Evolutionary conservation across 2,797 vertebrate genomes (phyloP).

Genomic region (Synanceia verrucosa): DNA sequence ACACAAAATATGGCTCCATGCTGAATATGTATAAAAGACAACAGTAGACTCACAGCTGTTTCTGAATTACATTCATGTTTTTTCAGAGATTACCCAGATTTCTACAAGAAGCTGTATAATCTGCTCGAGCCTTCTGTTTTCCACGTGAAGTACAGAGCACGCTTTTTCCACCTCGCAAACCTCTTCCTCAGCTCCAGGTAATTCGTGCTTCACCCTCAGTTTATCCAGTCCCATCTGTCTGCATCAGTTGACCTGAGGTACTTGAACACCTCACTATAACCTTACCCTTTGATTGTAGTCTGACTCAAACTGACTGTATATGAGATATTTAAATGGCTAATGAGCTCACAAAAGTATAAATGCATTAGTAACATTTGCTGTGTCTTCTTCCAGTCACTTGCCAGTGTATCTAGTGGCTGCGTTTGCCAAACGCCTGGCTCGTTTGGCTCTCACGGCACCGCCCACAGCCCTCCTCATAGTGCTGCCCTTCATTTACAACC

Average conservation of each 20-base stretch:
- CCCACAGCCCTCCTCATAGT: conserved; percentile 89
- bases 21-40: not conserved
- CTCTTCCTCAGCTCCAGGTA: conserved; percentile 96
- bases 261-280: not conserved
- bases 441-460: conserved; percentile 90
- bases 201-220: not conserved
- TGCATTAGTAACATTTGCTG: not conserved
- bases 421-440: conserved; percentile 91
- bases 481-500: conserved; percentile 94
- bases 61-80: not conserved
- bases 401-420: conserved; percentile 94
- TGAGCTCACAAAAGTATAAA: not conserved
- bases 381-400: conserved; percentile 84
- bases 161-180: conserved; percentile 92
- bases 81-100: conserved; percentile 95
- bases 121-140: conserved; percentile 93
- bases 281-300: not conserved
- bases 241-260: not conserved
- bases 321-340: not conserved
- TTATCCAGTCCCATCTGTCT: not conserved
- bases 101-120: conserved; percentile 94
- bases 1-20: not conserved
- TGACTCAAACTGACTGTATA: not conserved
- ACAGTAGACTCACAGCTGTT: not conserved
- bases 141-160: conserved; percentile 92